Conservation (phyloP, 2,888 invertebrate genomes). For the Agrochola litura region DNA sequence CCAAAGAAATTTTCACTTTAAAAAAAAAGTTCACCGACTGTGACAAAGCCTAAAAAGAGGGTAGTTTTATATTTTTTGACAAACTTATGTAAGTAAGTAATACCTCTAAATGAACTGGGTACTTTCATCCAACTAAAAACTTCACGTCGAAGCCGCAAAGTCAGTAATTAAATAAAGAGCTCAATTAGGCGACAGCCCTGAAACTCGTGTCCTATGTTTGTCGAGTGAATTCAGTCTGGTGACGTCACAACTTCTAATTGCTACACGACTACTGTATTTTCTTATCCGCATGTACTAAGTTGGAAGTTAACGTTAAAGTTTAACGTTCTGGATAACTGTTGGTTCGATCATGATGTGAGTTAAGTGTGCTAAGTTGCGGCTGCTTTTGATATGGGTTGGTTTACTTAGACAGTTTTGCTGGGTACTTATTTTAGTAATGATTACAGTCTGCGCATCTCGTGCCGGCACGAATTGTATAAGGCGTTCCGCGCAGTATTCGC, state of each 20-base stretch:
- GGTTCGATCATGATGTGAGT: conserved; percentile 14
- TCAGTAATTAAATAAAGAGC: conserved; percentile 34
- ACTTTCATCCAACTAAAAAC: conserved; percentile 2
- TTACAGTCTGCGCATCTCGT: neutral
- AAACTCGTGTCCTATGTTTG: conserved; percentile 44
- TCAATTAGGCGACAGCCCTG: conserved; percentile 56
- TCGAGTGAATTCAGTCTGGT: conserved; percentile 56
- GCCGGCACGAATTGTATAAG: neutral
- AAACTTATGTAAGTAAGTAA: neutral
- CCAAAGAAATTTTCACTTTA: too few relatives aligned
- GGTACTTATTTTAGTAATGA: neutral
- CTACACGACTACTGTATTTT: conserved; percentile 52
- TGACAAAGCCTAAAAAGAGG: neutral
- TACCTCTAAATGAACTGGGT: neutral
- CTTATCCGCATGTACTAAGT: conserved; percentile 41
- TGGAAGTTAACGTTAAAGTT: conserved; percentile 48
- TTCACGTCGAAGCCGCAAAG: conserved; percentile 1
- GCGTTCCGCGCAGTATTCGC: too few relatives aligned
- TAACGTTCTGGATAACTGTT: conserved; percentile 31
- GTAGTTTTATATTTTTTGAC: neutral
- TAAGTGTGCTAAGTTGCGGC: conserved; percentile 19
- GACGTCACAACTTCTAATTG: conserved; percentile 62
- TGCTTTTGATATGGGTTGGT: conserved; percentile 34
- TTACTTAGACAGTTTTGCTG: conserved; percentile 19
- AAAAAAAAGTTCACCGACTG: too few relatives aligned